These are phyloP conservation scores for Apaloderma vittatum DNA, from an alignment of 2,113 vertebrate genomes.

Conservation along the genomic window DNA sequence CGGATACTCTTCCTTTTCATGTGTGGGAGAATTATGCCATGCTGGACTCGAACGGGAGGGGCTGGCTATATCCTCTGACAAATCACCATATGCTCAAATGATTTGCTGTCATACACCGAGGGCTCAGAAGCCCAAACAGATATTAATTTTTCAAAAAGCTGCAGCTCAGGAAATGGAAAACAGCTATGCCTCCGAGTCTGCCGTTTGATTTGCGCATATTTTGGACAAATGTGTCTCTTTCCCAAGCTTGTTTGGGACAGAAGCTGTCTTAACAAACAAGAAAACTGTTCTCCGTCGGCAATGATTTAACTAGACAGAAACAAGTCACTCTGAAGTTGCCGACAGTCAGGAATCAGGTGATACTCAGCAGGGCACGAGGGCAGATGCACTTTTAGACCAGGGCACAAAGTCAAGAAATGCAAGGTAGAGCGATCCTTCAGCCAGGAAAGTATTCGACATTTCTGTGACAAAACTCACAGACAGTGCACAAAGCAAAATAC, in stretches of 20 bases:
- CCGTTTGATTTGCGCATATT: background rate
- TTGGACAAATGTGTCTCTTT: background rate
- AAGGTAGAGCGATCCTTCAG: background rate
- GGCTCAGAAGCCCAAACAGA: background rate
- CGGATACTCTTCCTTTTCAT: background rate
- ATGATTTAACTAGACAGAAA: background rate
- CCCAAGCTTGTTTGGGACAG: background rate
- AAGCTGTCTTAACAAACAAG: background rate
- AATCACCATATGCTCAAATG: background rate
- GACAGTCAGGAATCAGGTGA: background rate
- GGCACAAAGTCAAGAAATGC: background rate
- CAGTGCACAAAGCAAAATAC: background rate
- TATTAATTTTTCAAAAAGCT: background rate
- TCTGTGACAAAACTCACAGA: background rate
- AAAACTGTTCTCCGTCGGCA: background rate
- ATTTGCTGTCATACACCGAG: constrained; percentile 9
- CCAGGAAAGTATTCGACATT: background rate
- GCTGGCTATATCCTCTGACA: background rate
- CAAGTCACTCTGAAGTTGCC: background rate
- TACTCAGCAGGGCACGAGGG: background rate
- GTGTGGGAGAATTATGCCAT: background rate
- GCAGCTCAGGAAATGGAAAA: background rate
- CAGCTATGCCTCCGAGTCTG: background rate
- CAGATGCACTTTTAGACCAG: background rate
- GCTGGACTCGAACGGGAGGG: background rate